These are phyloP conservation scores for Nemoura dubitans DNA, from an alignment of 2,888 invertebrate genomes.

Conservation along the genomic window DNA sequence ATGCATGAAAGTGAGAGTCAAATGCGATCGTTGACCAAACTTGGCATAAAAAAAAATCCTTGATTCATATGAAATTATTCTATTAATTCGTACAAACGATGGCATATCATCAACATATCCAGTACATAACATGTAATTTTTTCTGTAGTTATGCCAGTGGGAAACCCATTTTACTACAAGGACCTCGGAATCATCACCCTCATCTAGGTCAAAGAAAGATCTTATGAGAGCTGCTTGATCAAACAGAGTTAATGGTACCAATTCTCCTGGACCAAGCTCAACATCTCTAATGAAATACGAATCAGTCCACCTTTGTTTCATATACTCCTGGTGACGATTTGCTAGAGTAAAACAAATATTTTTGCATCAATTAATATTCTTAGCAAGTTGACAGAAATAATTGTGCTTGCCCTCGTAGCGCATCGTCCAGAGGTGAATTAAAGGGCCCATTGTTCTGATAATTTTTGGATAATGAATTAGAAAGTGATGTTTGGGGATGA, in stretches of 20 bases:
- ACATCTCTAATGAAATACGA: background rate
- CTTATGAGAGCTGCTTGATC: background rate
- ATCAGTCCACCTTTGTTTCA: constrained; percentile 40
- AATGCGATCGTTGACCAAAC: background rate
- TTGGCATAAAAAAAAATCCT: background rate
- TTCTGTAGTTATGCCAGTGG: background rate
- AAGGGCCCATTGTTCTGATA: constrained; percentile 46
- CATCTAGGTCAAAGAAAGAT: background rate
- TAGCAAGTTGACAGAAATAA: constrained; percentile 45
- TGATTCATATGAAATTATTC: background rate
- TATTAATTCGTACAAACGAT: background rate
- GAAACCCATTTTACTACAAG: background rate
- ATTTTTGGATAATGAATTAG: constrained; percentile 46
- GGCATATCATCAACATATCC: background rate
- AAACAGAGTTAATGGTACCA: background rate
- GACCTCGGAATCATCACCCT: background rate
- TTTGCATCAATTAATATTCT: constrained; percentile 47
- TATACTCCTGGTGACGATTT: constrained; percentile 46
- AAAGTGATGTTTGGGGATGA: constrained; percentile 50
- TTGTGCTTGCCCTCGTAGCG: constrained; percentile 47
- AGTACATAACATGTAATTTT: background rate
- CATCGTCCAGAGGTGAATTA: constrained; percentile 47
- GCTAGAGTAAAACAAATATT: constrained; percentile 45
- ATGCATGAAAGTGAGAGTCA: constrained; percentile 15
- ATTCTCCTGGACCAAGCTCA: background rate